These are phyloP conservation scores for Clarias batrachus DNA, from an alignment of 2,113 vertebrate genomes.

Conservation along the genomic window DNA sequence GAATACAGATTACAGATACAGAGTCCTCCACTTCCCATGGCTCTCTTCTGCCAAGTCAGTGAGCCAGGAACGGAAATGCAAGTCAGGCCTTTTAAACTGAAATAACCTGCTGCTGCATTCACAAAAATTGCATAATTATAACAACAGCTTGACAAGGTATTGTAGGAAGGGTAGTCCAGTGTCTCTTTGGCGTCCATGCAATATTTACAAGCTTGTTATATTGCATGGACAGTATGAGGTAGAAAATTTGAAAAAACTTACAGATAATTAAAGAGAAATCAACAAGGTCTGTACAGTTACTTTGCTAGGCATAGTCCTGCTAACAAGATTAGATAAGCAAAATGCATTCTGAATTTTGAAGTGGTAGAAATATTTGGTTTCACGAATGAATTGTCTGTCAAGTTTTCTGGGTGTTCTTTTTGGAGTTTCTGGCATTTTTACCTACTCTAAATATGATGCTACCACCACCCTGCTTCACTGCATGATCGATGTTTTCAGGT, in stretches of 20 bases:
- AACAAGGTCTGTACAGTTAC: neutral
- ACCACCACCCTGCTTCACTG: neutral
- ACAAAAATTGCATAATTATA: conserved; percentile 3
- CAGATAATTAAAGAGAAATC: neutral
- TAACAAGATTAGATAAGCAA: neutral
- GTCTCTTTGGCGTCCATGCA: too few relatives aligned
- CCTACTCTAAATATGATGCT: neutral
- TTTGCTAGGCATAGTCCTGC: neutral
- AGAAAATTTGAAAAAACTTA: neutral
- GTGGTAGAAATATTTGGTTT: neutral
- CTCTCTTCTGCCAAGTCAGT: conserved; percentile 10
- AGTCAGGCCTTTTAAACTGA: conserved; percentile 39
- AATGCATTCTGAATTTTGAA: neutral
- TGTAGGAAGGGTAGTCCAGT: too few relatives aligned
- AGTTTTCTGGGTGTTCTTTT: neutral
- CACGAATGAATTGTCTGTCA: neutral
- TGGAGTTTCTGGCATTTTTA: neutral
- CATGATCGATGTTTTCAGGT: neutral
- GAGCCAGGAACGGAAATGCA: conserved; percentile 26
- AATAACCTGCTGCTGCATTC: conserved; percentile 28
- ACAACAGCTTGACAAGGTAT: too few relatives aligned
- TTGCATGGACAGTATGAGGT: neutral
- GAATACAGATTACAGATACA: conserved; percentile 56
- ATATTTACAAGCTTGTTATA: conserved; percentile 33
- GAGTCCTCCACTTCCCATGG: conserved; percentile 39